phyloP scores from a whole-genome alignment of 1,140 invertebrate species.

The Geopemphigus sp. region DNA sequence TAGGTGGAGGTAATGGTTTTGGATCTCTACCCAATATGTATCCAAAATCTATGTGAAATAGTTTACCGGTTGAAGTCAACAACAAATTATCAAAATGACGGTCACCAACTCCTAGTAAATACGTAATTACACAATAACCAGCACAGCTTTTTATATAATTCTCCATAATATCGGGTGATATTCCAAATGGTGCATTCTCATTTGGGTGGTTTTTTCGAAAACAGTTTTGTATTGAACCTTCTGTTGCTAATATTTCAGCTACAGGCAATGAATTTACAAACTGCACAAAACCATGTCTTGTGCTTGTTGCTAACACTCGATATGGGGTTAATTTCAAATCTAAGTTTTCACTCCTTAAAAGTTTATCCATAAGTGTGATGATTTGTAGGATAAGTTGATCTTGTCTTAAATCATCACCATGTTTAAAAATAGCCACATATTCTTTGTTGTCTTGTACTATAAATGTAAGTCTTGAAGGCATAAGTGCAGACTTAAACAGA shows the following conservation, averaged over 20 bases:
- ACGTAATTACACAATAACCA: slow-evolving; percentile 98
- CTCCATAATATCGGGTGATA: slow-evolving; percentile 92
- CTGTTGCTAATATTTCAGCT: slow-evolving; percentile 82
- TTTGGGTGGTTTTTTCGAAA: slow-evolving; percentile 87
- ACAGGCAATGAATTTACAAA: slow-evolving; percentile 93
- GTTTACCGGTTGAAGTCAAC: slow-evolving; percentile 81
- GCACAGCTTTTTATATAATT: slow-evolving; percentile 97
- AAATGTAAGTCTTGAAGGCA: slow-evolving; percentile 96
- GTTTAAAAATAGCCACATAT: slow-evolving; percentile 97
- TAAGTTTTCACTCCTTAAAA: slow-evolving; percentile 87
- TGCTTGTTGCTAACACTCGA: slow-evolving; percentile 87
- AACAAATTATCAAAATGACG: slow-evolving; percentile 96
- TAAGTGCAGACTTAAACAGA: slow-evolving; percentile 94
- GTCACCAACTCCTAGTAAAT: slow-evolving; percentile 95
- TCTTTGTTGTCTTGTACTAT: slow-evolving; percentile 76
- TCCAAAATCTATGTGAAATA: slow-evolving; percentile 99
- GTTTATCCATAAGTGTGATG: slow-evolving; percentile 97
- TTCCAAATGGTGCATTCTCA: slow-evolving; percentile 84
- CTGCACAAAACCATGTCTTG: slow-evolving; percentile 94
- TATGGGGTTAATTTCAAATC: slow-evolving; percentile 96
- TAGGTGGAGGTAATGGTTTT: slow-evolving; percentile 95
- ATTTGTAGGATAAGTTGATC: slow-evolving; percentile 97
- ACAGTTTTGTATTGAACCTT: slow-evolving; percentile 87
- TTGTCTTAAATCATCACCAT: slow-evolving; percentile 97
- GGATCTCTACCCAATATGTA: slow-evolving; percentile 98